Base-by-base conservation (phyloP, 92 coral and sea anemone genomes). In the Parazoanthus atlanticus region DNA sequence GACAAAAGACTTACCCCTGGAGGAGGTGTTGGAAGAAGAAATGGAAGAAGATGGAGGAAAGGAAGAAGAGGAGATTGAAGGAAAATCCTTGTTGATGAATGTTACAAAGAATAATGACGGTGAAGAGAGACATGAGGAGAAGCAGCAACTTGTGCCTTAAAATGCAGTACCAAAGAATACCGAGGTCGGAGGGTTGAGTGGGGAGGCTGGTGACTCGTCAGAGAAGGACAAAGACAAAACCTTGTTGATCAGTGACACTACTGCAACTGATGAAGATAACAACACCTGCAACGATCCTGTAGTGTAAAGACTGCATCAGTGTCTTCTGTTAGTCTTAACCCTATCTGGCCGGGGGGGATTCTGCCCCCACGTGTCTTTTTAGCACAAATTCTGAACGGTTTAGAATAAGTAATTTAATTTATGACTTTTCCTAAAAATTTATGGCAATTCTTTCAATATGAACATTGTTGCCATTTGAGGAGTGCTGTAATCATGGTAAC, bases 1-100 rank as follows among this genome's bases (percentile, higher is more conserved):
- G 84, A 89, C 91, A 12, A 78, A 86, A 69, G 88, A 85, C 54
- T 78, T 74, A 16, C 91, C 91, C 6, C 78, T 84, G 7, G 88
- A 76, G 33, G 91, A 89, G 82, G 85, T 89, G 40, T 28, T 89
- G 65, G 30, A 8, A 46, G 49, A 46, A 5, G 49, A 7, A 46
- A 9, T 6, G 49, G 49, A 8, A 8, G 49, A 11, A 34, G 32
- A 38, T 21, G 13, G 58, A 43, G 77, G 49, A 11, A 46, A 46
- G 12, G 49, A 46, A 29, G 41, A 76, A 29, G 56, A 76, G 58
- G 58, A 29, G 31, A 40, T 29, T 40, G 80, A 76, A 76, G 80
- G 80, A 15, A 76, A 76, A 36, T 76, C 11, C 31, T n/a, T 41
- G 80, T 23, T 76, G 80, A 76, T 21, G 11, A 40, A 76, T 23